Conservation (phyloP, 2,113 vertebrate genomes). For the Passerina amoena region DNA sequence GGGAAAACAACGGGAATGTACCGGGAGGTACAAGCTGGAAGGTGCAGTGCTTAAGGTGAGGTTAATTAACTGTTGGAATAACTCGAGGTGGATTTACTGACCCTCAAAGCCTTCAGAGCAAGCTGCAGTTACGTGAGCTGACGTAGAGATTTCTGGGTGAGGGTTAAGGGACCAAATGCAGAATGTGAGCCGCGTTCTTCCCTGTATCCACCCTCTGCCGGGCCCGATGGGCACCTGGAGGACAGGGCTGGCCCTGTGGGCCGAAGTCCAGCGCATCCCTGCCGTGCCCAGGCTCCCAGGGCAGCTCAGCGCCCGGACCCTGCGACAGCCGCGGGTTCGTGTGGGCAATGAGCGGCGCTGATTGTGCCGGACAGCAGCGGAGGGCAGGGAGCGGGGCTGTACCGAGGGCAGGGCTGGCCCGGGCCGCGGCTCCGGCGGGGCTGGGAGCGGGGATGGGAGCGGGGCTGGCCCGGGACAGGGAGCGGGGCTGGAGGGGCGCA, state of each 20-base stretch:
- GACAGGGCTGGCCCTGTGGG: rapidly evolving
- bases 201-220: rapidly evolving
- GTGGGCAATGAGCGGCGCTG: background rate
- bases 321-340: background rate
- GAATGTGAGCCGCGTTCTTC: rapidly evolving
- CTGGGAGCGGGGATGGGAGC: background rate
- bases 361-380: background rate
- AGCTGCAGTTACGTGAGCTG: background rate
- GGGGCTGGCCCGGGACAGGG: too few relatives aligned
- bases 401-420: background rate
- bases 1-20: rapidly evolving
- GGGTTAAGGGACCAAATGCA: background rate
- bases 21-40: background rate
- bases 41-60: background rate
- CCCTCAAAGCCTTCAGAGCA: background rate
- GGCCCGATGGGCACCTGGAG: rapidly evolving
- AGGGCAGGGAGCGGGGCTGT: background rate
- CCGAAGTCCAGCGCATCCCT: background rate
- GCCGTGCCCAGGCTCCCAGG: background rate
- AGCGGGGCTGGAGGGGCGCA: too few relatives aligned
- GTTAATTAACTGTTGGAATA: background rate
- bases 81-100: background rate
- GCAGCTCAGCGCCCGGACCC: rapidly evolving
- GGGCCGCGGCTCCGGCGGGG: background rate
- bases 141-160: background rate